Conservation (phyloP, 2,113 vertebrate genomes). For the Chamaea fasciata region DNA sequence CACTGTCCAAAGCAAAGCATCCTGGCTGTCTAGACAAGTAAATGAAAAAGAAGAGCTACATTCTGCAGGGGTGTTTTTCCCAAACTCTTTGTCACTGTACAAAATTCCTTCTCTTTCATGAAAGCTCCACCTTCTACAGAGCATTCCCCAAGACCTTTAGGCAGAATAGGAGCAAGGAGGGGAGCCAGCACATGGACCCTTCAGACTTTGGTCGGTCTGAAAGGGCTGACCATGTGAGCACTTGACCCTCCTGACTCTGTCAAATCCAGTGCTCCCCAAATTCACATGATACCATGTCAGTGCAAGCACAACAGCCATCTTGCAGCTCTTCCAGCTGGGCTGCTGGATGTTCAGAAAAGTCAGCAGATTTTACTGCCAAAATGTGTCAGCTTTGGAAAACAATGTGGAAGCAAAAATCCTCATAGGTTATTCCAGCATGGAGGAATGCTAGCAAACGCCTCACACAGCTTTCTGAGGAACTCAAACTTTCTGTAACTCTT, state of each 20-base stretch:
- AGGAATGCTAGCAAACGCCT: not conserved
- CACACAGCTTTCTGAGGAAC: not conserved
- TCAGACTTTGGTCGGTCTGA: not conserved
- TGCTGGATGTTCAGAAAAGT: not conserved
- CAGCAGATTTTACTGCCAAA: not conserved
- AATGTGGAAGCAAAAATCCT: not conserved
- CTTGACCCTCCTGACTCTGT: no score
- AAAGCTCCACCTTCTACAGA: not conserved
- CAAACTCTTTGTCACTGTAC: not conserved
- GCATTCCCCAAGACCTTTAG: not conserved
- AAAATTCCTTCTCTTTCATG: not conserved
- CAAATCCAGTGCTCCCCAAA: accelerated
- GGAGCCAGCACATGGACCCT: not conserved
- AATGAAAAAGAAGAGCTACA: not conserved
- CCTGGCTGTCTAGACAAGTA: conserved; percentile 18
- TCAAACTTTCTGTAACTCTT: not conserved
- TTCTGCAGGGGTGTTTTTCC: not conserved
- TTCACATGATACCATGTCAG: accelerated
- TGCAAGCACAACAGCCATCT: accelerated
- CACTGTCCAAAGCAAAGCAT: not conserved
- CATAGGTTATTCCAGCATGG: not conserved
- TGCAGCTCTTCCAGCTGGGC: not conserved
- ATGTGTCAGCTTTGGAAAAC: not conserved
- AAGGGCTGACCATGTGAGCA: not conserved
- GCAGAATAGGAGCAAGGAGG: not conserved